Evolutionary conservation across 2,797 vertebrate species (phyloP), one percentile per base, ranked within the genome.

Genomic region (Oreochromis grahami): DNA sequence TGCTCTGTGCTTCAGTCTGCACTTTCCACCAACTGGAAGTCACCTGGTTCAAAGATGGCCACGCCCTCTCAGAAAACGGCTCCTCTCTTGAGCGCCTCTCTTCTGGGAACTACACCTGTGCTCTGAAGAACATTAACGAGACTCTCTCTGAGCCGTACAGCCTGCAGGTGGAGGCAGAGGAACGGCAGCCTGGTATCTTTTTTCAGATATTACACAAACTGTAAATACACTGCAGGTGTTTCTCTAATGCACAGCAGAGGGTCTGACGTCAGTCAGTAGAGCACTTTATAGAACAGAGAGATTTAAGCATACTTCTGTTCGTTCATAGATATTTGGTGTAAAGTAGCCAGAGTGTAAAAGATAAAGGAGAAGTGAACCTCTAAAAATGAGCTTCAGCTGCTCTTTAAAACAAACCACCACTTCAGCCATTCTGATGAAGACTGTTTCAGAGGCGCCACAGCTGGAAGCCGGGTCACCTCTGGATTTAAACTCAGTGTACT

Each of bases 71-170:
- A 12, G 14, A 79, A 19, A 29, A 45, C 3, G 78, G 21, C 21
- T 21, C 21, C 21, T 21, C 21, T 21, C 21, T 21, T 21, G 21
- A 21, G 21, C 21, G 21, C 21, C 21, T 21, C 21, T 21, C 21
- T 21, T 93, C 90, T 90, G 90, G 92, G 83, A 91, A 76, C 48
- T 92, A 93, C 84, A 87, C 56, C 63, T 92, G 92, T 32, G 17
- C 11, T 26, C 7, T 85, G 58, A 63, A 8, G 34, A 7, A 0
- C 5, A 34, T 1, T 3, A 63, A 0, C 5, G 2, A 21, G 34
- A 63, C 11, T 4, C 4, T 38, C 32, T 63, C 60, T 63, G 11
- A 63, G 60, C 19, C 2, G 4, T 0, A 3, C 34, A 38, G 34
- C 60, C 19, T 63, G 34, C 34, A 38, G 60, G 60, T 65, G 60